Percentiles rank a stretch among this genome's conserved stretches.
These are phyloP conservation scores for Stegodyphus dumicola DNA, from an alignment of 1,140 invertebrate species.

Conservation along the genomic window DNA sequence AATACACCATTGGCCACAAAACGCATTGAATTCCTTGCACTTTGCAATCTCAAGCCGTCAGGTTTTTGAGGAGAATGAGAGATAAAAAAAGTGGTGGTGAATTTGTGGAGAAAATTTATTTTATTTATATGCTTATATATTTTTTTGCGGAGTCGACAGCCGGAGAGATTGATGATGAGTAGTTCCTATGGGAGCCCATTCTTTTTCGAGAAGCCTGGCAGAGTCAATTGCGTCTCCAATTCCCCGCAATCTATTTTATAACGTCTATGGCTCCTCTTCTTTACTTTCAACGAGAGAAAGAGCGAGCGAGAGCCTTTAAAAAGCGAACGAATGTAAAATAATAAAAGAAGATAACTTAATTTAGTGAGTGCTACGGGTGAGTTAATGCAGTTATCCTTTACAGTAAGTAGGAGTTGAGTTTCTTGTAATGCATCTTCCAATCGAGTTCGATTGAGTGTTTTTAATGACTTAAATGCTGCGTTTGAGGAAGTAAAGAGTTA, in stretches of 20 bases:
- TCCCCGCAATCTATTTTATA: conserved; percentile 50
- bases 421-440: background rate
- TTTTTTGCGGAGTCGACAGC: conserved; percentile 27
- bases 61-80: too few species aligned
- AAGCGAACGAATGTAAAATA: background rate
- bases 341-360: conserved; percentile 50
- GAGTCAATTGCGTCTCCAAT: conserved; percentile 52
- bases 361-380: conserved; percentile 1
- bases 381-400: conserved; percentile 30
- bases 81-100: background rate
- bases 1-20: too few species aligned
- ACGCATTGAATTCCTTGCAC: too few species aligned
- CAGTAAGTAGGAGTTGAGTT: conserved; percentile 27
- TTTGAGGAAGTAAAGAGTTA: too few species aligned
- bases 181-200: conserved; percentile 27
- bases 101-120: conserved; percentile 1
- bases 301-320: too few species aligned
- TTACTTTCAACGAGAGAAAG: too few species aligned
- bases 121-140: conserved; percentile 16
- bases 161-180: conserved; percentile 42
- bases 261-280: conserved; percentile 28
- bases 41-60: too few species aligned
- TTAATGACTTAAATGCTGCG: background rate
- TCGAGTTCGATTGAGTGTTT: background rate
- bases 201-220: background rate